A percentile compares a stretch with the other conserved stretches of the same genome.
Evolutionary conservation across 1,140 invertebrate genomes (phyloP).

Genomic region (Microvelia longipes): DNA sequence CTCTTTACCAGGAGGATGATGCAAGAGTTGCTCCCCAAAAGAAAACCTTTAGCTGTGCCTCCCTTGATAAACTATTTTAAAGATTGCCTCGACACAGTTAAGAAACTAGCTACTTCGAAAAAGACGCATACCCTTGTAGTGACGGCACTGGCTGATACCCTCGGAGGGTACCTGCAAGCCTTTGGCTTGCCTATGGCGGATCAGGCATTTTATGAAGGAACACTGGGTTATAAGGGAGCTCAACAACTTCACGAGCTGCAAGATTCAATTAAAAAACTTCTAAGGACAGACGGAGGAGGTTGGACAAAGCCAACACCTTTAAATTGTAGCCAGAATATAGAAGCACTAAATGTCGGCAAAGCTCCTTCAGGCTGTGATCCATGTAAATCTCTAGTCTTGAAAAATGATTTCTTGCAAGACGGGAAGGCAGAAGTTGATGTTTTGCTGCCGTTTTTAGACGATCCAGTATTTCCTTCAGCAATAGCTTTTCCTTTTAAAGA

Average conservation of each 20-base stretch:
- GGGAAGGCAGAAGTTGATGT: slow-evolving; percentile 1
- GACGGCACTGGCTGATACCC: slow-evolving; percentile 9
- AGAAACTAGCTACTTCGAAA: slow-evolving; percentile 4
- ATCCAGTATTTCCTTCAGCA: slow-evolving; percentile 8
- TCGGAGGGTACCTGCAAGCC: slow-evolving; percentile 14
- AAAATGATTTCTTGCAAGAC: background rate
- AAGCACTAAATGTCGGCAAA: too few species aligned
- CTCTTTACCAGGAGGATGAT: slow-evolving; percentile 12
- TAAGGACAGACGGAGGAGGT: slow-evolving; percentile 16
- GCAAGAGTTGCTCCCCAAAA: slow-evolving; percentile 15
- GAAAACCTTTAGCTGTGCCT: slow-evolving; percentile 7
- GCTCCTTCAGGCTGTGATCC: background rate
- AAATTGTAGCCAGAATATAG: too few species aligned
- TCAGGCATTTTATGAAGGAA: slow-evolving; percentile 18
- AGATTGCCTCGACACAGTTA: slow-evolving; percentile 6
- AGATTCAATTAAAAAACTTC: slow-evolving; percentile 10
- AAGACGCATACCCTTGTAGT: slow-evolving; percentile 5
- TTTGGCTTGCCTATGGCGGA: slow-evolving; percentile 15
- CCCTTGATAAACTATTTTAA: slow-evolving; percentile 12
- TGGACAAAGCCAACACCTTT: slow-evolving; percentile 14
- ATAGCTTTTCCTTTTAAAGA: slow-evolving; percentile 17
- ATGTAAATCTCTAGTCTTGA: background rate
- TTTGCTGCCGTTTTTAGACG: slow-evolving; percentile 16
- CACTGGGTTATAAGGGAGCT: slow-evolving; percentile 9
- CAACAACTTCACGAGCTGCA: slow-evolving; percentile 12